Evolutionary conservation across 2,113 vertebrate genomes (phyloP).

Genomic region (Phrynosoma blainvillii): DNA sequence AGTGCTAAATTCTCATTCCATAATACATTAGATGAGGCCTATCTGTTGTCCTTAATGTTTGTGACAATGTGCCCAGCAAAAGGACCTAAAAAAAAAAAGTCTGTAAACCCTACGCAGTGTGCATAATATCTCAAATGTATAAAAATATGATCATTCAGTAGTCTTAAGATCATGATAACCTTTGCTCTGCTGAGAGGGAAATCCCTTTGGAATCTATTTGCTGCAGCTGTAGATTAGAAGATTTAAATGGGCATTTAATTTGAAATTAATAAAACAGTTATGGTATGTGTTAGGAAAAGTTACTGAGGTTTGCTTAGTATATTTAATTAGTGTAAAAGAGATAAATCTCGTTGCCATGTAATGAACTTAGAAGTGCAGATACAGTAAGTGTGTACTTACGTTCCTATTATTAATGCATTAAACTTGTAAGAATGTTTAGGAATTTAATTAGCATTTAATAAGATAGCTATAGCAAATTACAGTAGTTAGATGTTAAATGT

Average conservation of each 20-base stretch:
- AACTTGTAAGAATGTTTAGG: constrained; percentile 86
- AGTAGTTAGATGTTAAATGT: constrained; percentile 80
- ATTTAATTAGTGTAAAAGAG: constrained; percentile 84
- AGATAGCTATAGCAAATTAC: constrained; percentile 83
- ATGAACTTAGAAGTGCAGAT: constrained; percentile 84
- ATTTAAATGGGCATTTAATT: constrained; percentile 82
- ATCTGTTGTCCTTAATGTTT: neutral
- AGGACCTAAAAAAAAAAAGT: neutral
- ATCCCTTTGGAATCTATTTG: constrained; percentile 67
- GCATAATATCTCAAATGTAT: constrained; percentile 38
- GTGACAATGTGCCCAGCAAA: neutral
- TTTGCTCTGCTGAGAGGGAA: constrained; percentile 54
- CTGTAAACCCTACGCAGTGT: constrained; percentile 10
- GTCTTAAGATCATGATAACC: constrained; percentile 64
- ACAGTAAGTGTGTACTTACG: constrained; percentile 85
- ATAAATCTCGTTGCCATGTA: constrained; percentile 83
- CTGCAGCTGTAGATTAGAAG: constrained; percentile 78
- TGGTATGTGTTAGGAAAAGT: constrained; percentile 83
- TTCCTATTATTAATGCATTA: constrained; percentile 85
- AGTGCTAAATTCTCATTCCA: neutral
- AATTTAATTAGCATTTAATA: constrained; percentile 89
- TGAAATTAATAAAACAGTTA: constrained; percentile 85
- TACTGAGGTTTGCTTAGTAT: constrained; percentile 84
- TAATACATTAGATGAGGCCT: neutral
- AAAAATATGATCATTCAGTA: constrained; percentile 52